Evolutionary conservation across 2,797 vertebrate species (phyloP), one percentile per base, ranked within the genome.

Genomic region (Ptychobarbus kaznakovi): DNA sequence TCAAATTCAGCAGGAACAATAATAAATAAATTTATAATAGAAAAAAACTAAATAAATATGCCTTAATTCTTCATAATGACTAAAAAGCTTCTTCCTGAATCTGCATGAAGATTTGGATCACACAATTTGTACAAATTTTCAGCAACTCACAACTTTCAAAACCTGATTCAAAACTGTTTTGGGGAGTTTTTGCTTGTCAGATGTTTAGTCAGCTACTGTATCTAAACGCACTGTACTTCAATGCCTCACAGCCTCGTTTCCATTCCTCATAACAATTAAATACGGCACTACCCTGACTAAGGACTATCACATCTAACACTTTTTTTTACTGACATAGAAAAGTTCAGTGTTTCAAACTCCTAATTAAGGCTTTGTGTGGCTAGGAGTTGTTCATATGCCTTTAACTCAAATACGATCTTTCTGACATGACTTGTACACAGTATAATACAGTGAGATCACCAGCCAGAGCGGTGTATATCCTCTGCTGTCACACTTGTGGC

Each of bases 401-500:
- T 13, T 65, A 65, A 32, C 61, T 65, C 25, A 65, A 28, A 32
- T 32, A 11, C 4, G 10, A 61, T 61, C 22, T 61, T 61, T 25
- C 56, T 61, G 22, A 25, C 4, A 61, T 61, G 56, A 61, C n/a
- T 12, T 25, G 8, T n/a, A 58, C 56, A n/a, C 25, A 15, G 25
- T 7, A 32, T 65, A 53, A 75, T 7, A 53, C 18, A 38, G 5
- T 75, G 28, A 53, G 73, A 75, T 51, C 28, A 6, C 28, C 46
- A 75, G 16, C 28, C 11, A 35, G 73, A 75, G 28, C 25, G 1
- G 18, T 75, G 44, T 51, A 28, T 73, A 66, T 42, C 61, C 70
- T 81, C 78, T 86, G 84, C 70, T 15, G 44, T 80, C 42, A 80
- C 56, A 46, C 70, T 49, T 32, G 40, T 61, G 42, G 22, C 42